Percentiles rank a stretch among this genome's conserved stretches.
Conservation (phyloP, 2,888 invertebrate genomes). For the Ptychoptera contaminata region DNA sequence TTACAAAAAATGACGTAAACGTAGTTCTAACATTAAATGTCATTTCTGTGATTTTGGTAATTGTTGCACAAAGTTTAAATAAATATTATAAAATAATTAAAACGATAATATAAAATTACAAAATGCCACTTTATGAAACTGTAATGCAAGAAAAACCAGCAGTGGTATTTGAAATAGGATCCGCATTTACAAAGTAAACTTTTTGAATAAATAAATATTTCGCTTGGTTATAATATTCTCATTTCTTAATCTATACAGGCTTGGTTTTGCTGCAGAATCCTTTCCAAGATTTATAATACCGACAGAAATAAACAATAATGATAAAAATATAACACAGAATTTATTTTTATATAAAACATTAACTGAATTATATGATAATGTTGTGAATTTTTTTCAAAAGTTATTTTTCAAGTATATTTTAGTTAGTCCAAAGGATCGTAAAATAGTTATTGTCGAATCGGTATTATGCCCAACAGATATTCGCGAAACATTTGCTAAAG, state of each 20-base stretch:
- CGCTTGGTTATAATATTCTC: background rate
- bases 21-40: no score
- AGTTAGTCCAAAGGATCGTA: slow-evolving; percentile 84
- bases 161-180: slow-evolving; percentile 79
- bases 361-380: slow-evolving; percentile 64
- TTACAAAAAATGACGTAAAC: no score
- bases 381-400: slow-evolving; percentile 75
- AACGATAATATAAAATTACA: slow-evolving; percentile 2
- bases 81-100: no score
- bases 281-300: slow-evolving; percentile 77
- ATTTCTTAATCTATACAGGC: slow-evolving; percentile 36
- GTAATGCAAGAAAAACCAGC: slow-evolving; percentile 75
- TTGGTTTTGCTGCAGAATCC: slow-evolving; percentile 82
- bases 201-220: background rate
- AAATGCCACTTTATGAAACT: slow-evolving; percentile 68
- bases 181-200: slow-evolving; percentile 75
- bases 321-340: slow-evolving; percentile 40
- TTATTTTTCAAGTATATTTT: slow-evolving; percentile 77
- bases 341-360: slow-evolving; percentile 47
- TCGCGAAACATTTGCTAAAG: slow-evolving; percentile 76
- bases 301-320: slow-evolving; percentile 54
- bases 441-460: slow-evolving; percentile 84
- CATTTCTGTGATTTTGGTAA: no score
- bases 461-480: slow-evolving; percentile 66
- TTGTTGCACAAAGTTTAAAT: no score